Base-by-base conservation (phyloP, 2,888 invertebrate species). In the Falcaria lacertinaria region DNA sequence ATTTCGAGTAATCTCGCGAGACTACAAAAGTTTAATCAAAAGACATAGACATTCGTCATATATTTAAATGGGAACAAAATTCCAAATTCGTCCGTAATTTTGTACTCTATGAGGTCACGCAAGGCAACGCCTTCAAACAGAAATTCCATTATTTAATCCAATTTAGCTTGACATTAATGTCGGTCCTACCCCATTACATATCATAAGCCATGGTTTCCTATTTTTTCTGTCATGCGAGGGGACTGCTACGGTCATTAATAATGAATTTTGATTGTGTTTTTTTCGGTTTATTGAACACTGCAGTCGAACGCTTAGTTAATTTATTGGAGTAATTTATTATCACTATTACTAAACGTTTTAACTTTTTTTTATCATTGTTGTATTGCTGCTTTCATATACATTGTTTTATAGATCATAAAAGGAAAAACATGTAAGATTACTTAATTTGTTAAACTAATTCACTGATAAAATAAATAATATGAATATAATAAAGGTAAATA, bases 121-220 rank as follows among this genome's bases (percentile, higher is more conserved):
- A 50, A 62, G 44, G 50, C 50, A 44, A 51, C 58, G 57, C 55
- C 58, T 50, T 41, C 42, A 46, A 45, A 54, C 50, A 62, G 54
- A 64, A 64, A 62, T 56, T 54, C 57, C 60, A 66, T 71, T 68
- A 69, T 72, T 69, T 67, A 68, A 69, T 71, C 62, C 59, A 65
- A 62, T 58, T 62, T 59, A 54, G 60, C 60, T 52, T 57, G 64
- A 57, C 60, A 62, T 61, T 60, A 57, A 42, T 22, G 22, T 37
- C 22, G 14, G 37, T 37, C 37, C 47, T 52, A 46, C 53, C 52
- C 54, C 51, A 58, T 58, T 55, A 54, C 41, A 48, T 56, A 51
- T 46, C 43, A 49, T 45, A 37, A 37, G 14, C 40, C 40, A 25
- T 32, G 33, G 39, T 39, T 34, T 15, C 28, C 47, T 47, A 39